phyloP scores from a whole-genome alignment of 2,797 vertebrate genomes.

The Girardinus metallicus region DNA sequence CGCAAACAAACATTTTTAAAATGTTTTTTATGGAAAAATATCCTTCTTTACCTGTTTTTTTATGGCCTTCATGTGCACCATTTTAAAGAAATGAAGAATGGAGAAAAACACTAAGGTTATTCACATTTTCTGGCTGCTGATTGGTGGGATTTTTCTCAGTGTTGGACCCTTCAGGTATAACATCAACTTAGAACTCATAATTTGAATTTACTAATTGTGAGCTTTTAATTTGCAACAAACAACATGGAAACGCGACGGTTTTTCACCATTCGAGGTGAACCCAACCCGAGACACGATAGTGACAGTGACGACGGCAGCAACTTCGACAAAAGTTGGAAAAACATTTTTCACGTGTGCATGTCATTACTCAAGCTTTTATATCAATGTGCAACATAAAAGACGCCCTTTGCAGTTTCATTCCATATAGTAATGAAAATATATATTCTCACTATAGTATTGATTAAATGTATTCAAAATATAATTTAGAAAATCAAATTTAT shows the following conservation, averaged over 20 bases:
- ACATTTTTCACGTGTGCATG: too few relatives aligned
- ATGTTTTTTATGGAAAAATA: too few relatives aligned
- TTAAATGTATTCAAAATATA: background rate
- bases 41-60: background rate
- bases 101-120: background rate
- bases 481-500: background rate
- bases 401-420: background rate
- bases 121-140: background rate
- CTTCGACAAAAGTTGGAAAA: too few relatives aligned
- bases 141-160: background rate
- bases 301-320: too few relatives aligned
- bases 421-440: background rate
- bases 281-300: too few relatives aligned
- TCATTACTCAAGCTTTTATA: too few relatives aligned
- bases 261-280: too few relatives aligned
- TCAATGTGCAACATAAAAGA: too few relatives aligned
- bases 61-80: background rate
- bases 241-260: too few relatives aligned
- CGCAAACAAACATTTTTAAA: too few relatives aligned
- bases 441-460: background rate
- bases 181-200: background rate
- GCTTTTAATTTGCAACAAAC: background rate
- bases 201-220: background rate
- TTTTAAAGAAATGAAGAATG: background rate
- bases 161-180: background rate